Evolutionary conservation across 2,113 vertebrate species (phyloP).

Genomic region (Rhea americana): DNA sequence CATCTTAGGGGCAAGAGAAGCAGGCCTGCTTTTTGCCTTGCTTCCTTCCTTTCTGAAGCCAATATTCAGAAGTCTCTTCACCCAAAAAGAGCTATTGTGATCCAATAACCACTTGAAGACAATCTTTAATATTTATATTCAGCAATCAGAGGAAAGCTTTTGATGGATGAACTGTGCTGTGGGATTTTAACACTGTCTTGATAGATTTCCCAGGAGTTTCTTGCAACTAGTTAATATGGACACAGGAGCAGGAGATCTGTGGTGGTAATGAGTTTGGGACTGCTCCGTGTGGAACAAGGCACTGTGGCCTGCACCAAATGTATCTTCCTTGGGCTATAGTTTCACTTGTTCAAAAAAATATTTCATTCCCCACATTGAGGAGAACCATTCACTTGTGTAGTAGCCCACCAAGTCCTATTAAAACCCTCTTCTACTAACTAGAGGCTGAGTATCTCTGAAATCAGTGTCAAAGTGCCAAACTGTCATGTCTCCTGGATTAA

Average conservation of each 20-base stretch:
- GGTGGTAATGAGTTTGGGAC: neutral
- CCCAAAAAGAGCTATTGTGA: neutral
- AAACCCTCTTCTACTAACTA: neutral
- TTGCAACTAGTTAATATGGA: neutral
- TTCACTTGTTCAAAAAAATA: neutral
- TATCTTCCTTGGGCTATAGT: neutral
- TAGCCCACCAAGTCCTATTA: neutral
- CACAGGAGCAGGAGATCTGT: neutral
- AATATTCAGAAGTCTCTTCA: neutral
- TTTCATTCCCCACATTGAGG: neutral
- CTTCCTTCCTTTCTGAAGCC: neutral
- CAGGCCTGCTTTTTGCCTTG: neutral
- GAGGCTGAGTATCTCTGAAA: neutral
- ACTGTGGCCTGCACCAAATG: neutral
- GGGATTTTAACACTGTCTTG: neutral
- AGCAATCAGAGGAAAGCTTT: neutral
- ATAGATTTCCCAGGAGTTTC: neutral
- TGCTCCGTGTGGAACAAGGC: neutral
- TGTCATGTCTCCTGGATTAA: neutral
- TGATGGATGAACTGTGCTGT: neutral
- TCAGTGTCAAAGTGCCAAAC: conserved; percentile 25
- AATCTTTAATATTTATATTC: neutral
- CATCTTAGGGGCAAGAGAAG: neutral
- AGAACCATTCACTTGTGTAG: neutral
- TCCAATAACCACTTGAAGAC: neutral